Evolutionary conservation across 2,113 vertebrate genomes (phyloP).

Genomic region (Syrmaticus mikado): DNA sequence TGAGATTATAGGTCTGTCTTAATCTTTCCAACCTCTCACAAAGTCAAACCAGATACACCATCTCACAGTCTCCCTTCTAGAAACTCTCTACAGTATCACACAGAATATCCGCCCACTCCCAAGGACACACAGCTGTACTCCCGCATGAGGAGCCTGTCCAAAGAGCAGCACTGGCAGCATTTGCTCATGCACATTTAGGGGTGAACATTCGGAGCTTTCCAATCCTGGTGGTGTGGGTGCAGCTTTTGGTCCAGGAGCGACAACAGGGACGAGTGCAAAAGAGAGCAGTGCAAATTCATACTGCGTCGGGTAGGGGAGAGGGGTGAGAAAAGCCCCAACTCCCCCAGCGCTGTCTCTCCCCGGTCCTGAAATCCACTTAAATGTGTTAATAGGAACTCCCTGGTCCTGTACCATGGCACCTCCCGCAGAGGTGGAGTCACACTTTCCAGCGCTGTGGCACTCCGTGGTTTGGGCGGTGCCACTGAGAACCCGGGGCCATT

Average conservation of each 20-base stretch:
- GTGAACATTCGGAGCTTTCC: neutral
- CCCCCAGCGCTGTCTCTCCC: accelerated
- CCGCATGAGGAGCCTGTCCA: accelerated
- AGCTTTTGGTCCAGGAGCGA: neutral
- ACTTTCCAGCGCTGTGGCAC: slow-evolving; percentile 64
- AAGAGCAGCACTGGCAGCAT: neutral
- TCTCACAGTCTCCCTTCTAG: neutral
- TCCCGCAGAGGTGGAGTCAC: slow-evolving; percentile 68
- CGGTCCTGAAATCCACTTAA: neutral
- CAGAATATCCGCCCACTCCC: neutral
- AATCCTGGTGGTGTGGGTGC: accelerated
- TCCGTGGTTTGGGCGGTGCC: slow-evolving; percentile 33
- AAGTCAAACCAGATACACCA: neutral
- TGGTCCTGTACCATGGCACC: slow-evolving; percentile 57
- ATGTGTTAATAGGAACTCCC: slow-evolving; percentile 49
- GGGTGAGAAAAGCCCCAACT: neutral
- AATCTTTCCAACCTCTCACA: neutral
- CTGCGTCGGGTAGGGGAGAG: accelerated
- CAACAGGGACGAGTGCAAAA: accelerated
- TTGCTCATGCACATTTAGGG: neutral
- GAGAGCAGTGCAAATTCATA: neutral
- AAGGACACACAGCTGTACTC: neutral
- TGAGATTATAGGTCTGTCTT: neutral
- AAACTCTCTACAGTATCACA: neutral
- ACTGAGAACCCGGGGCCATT: slow-evolving; percentile 34